These are phyloP conservation scores for Atopsyche davidsoni DNA, from an alignment of 1,140 invertebrate genomes.

Conservation along the genomic window DNA sequence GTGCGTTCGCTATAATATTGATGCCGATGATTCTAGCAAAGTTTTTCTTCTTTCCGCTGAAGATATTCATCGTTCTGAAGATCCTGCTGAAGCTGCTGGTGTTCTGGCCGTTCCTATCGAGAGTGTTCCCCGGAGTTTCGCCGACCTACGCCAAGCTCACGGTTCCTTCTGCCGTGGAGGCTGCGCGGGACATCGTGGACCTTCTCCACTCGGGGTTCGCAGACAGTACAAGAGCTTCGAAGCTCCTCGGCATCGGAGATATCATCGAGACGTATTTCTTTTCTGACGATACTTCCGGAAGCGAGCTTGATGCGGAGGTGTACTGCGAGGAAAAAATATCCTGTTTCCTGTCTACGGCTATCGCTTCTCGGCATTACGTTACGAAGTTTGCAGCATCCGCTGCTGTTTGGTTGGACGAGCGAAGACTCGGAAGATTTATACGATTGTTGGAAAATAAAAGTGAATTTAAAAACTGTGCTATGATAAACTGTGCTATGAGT, in stretches of 20 bases:
- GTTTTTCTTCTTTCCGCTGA: constrained; percentile 24
- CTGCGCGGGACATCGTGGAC: constrained; percentile 9
- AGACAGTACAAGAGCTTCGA: constrained; percentile 13
- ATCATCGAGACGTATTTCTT: not conserved
- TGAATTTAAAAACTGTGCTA: constrained; percentile 19
- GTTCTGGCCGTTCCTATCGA: constrained; percentile 22
- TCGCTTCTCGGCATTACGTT: constrained; percentile 12
- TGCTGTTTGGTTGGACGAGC: constrained; percentile 11
- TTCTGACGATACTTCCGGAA: no score
- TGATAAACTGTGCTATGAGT: constrained; percentile 11
- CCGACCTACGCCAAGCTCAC: constrained; percentile 7
- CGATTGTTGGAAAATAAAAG: constrained; percentile 17
- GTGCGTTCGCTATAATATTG: constrained; percentile 18
- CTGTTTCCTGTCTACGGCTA: constrained; percentile 17
- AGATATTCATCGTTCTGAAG: constrained; percentile 19
- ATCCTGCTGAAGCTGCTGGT: constrained; percentile 20
- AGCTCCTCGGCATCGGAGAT: constrained; percentile 6
- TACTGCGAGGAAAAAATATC: constrained; percentile 21
- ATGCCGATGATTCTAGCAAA: constrained; percentile 21
- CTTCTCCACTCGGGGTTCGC: constrained; percentile 1
- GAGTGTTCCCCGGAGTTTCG: not conserved
- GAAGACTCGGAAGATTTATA: constrained; percentile 4
- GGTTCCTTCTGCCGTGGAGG: constrained; percentile 2
- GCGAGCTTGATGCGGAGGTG: no score
- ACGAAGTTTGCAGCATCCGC: constrained; percentile 15